A percentile compares a stretch with the other conserved stretches of the same genome.
Evolutionary conservation across 2,797 vertebrate genomes (phyloP).

Genomic region (Numenius phaeopus): DNA sequence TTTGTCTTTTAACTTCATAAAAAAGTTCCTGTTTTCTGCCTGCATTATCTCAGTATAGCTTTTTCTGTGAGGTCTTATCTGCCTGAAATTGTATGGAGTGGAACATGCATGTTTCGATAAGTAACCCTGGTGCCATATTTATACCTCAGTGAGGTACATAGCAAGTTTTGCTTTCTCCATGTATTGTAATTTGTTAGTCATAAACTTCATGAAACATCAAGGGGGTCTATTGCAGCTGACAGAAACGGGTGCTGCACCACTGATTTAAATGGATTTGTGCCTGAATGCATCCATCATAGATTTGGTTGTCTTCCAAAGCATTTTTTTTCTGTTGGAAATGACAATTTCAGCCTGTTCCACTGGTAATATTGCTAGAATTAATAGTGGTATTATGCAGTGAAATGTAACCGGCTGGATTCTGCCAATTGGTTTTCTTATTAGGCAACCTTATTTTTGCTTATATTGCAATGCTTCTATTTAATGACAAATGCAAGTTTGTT

Average conservation of each 20-base stretch:
- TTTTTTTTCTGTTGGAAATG: slow-evolving; percentile 14
- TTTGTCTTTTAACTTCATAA: neutral
- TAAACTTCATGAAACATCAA: slow-evolving; percentile 31
- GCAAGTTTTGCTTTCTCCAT: neutral
- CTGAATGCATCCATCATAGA: slow-evolving; percentile 42
- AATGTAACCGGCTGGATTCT: neutral
- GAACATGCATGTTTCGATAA: neutral
- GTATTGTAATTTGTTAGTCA: slow-evolving; percentile 50
- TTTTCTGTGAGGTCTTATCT: neutral
- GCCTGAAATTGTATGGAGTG: neutral
- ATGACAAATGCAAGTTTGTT: neutral
- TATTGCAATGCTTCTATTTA: neutral
- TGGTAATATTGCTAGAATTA: neutral
- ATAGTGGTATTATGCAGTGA: neutral
- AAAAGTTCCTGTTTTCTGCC: neutral
- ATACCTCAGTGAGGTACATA: neutral
- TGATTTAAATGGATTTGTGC: slow-evolving; percentile 53
- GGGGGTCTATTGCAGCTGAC: slow-evolving; percentile 15
- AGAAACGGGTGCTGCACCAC: neutral
- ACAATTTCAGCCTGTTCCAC: neutral
- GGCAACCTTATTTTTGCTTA: neutral
- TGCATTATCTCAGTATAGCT: neutral
- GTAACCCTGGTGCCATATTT: neutral
- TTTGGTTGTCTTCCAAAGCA: slow-evolving; percentile 48
- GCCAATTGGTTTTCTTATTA: neutral